Base-by-base conservation (phyloP, 2,113 vertebrate species). In the Arizona elegans region DNA sequence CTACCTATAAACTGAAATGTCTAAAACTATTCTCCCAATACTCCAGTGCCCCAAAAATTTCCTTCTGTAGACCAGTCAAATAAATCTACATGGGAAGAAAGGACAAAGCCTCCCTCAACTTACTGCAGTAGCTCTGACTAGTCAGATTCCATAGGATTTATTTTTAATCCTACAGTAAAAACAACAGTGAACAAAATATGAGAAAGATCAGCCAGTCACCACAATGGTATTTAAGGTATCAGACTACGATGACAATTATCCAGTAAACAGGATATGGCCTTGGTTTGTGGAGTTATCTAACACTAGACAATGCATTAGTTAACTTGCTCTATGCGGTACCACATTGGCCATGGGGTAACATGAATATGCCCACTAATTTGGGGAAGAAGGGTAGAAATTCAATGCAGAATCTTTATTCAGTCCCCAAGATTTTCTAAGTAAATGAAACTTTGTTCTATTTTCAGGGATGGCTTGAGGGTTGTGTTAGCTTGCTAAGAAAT, bases 391-490 rank as follows among this genome's bases (percentile, higher is more conserved):
- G 13, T 33, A 13, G 33, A 19, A 81, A 81, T 38, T 81, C 75
- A 81, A 1, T 81, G 75, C 75, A 81, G 17, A 81, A 81, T 38
- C 75, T 43, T 81, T 81, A 38, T 17, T 81, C 7, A 38, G 17
- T 38, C 17, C 7, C 15, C 33, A 81, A 38, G 17, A 81, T 38
- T 81, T 81, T 38, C 75, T 38, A 33, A 81, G 17, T 81, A 81
- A 81, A 38, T 38, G 75, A 81, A 81, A 81, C 8, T 88, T 75
- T 75, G 59, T 55, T 95, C 95, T 5, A 90, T n/a, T 97, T 97
- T 89, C 92, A 99, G 98, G 98, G 98, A 26, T 99, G 98, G 98
- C 97, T 99, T 43, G 98, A 99, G 96, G 98, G 98, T 90, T 99
- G 98, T 94, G 97, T 99, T 93, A 98, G 98, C 96, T 96, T 99